These are phyloP conservation scores for Cheilinus undulatus DNA, from an alignment of 2,113 vertebrate species.

Conservation along the genomic window DNA sequence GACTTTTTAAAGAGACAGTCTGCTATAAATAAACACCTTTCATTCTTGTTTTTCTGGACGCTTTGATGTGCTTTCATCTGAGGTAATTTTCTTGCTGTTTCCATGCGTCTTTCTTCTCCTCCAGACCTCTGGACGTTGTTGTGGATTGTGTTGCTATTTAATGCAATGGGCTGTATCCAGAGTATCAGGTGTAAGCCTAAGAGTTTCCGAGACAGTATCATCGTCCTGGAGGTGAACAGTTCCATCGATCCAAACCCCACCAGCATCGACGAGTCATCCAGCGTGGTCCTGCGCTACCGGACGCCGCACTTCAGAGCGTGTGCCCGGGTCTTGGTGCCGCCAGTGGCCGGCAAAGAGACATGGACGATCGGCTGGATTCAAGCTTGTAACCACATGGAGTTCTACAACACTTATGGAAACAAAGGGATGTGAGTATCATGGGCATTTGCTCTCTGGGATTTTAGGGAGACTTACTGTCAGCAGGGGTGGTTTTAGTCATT, in stretches of 20 bases:
- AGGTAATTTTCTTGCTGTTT: slow-evolving; percentile 76
- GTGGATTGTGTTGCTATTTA: slow-evolving; percentile 85
- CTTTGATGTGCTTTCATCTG: slow-evolving; percentile 51
- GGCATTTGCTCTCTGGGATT: neutral
- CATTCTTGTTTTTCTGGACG: slow-evolving; percentile 4
- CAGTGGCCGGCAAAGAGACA: slow-evolving; percentile 92
- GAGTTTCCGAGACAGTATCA: slow-evolving; percentile 95
- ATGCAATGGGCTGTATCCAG: slow-evolving; percentile 98
- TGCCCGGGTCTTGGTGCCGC: slow-evolving; percentile 93
- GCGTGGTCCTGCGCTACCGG: slow-evolving; percentile 95
- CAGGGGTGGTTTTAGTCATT: too few species aligned
- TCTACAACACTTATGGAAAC: slow-evolving; percentile 95
- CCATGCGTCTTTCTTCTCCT: slow-evolving; percentile 86
- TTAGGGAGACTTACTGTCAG: too few species aligned
- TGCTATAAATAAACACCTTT: slow-evolving; percentile 36
- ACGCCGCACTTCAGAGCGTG: slow-evolving; percentile 96
- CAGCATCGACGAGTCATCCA: slow-evolving; percentile 97
- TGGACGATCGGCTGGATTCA: slow-evolving; percentile 99
- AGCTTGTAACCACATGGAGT: slow-evolving; percentile 99
- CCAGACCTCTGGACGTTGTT: slow-evolving; percentile 88
- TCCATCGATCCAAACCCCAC: slow-evolving; percentile 96
- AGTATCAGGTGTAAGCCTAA: slow-evolving; percentile 97
- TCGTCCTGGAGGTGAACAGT: slow-evolving; percentile 92
- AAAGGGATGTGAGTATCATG: slow-evolving; percentile 93
- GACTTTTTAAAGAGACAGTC: slow-evolving; percentile 21